These are phyloP conservation scores for Bubo scandiacus DNA, from an alignment of 2,113 vertebrate genomes.

Conservation along the genomic window DNA sequence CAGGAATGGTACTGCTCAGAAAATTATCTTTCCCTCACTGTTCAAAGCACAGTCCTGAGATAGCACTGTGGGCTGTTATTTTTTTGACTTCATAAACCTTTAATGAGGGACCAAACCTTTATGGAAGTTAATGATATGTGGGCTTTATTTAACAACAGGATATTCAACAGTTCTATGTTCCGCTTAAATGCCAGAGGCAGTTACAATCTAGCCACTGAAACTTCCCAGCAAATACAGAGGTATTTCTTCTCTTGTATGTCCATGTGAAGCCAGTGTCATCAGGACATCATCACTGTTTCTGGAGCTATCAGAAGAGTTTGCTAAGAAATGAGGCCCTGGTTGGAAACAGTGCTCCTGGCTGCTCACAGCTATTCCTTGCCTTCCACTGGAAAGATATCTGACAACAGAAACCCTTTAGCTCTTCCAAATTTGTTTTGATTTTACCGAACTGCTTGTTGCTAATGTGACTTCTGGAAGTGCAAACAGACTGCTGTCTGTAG, in stretches of 20 bases:
- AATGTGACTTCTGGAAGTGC: not conserved
- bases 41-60: not conserved
- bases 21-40: not conserved
- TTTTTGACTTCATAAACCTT: not conserved
- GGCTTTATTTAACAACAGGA: not conserved
- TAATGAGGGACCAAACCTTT: not conserved
- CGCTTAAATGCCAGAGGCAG: not conserved
- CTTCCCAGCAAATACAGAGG: not conserved
- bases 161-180: not conserved
- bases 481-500: not conserved
- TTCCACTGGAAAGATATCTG: not conserved
- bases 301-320: not conserved
- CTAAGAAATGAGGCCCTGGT: not conserved
- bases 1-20: not conserved
- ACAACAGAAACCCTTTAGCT: not conserved
- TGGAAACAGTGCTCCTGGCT: not conserved
- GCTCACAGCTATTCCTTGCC: not conserved
- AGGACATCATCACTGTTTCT: not conserved
- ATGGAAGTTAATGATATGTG: not conserved
- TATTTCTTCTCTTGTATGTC: not conserved
- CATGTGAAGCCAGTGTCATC: not conserved
- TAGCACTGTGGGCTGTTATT: not conserved
- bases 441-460: not conserved
- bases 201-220: not conserved
- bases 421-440: not conserved